A percentile compares a stretch with the other conserved stretches of the same genome.
phyloP scores from a whole-genome alignment of 2,888 invertebrate species.

The Pseudococcus longispinus region DNA sequence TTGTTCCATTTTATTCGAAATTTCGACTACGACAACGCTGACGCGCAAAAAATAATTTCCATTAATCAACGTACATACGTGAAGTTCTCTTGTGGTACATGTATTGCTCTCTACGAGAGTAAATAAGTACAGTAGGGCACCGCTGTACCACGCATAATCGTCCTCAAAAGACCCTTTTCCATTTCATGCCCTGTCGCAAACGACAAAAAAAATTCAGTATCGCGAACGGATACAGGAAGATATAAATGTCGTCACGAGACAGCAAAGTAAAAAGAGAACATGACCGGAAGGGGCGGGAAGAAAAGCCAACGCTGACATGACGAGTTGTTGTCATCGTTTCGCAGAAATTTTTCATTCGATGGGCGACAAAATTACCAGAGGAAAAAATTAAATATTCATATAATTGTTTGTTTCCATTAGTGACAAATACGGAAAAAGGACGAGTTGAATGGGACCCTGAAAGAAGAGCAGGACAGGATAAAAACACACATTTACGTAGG shows the following conservation, averaged over 20 bases:
- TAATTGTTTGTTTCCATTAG: background rate
- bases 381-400: conserved; percentile 30
- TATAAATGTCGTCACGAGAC: conserved; percentile 3
- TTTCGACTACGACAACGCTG: background rate
- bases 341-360: background rate
- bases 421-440: background rate
- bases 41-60: background rate
- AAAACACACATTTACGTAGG: too few relatives aligned
- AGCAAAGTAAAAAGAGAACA: background rate
- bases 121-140: background rate
- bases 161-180: background rate
- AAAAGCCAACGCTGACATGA: background rate
- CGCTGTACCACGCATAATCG: background rate
- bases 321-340: background rate
- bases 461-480: too few relatives aligned
- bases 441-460: background rate
- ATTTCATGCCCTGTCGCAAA: background rate
- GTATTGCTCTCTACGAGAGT: background rate
- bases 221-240: background rate
- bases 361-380: background rate
- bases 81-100: background rate
- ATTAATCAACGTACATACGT: background rate
- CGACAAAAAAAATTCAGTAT: background rate
- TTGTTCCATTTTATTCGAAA: background rate
- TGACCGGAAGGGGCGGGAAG: background rate